phyloP scores from a whole-genome alignment of 2,113 vertebrate genomes.

The Rafetus swinhoei region DNA sequence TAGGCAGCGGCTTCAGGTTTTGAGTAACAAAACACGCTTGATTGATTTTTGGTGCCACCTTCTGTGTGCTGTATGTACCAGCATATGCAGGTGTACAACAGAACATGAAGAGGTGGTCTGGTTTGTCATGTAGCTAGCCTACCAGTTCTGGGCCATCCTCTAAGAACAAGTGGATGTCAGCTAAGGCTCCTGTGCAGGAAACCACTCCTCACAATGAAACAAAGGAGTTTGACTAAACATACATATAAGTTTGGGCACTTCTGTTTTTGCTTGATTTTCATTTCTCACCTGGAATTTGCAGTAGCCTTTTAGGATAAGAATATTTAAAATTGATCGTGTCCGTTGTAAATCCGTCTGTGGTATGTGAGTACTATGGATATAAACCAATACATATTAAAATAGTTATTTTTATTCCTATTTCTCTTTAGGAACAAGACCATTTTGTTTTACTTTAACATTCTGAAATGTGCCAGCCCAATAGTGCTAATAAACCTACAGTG shows the following conservation, averaged over 20 bases:
- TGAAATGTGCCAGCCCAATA: conserved; percentile 90
- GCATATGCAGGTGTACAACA: background rate
- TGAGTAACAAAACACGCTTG: background rate
- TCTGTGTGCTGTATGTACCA: background rate
- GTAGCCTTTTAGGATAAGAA: background rate
- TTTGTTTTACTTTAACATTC: conserved; percentile 97
- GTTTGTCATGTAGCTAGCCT: background rate
- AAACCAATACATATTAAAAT: background rate
- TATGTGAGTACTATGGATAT: background rate
- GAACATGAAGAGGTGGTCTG: background rate
- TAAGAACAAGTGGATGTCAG: background rate
- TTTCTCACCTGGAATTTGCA: conserved; percentile 2
- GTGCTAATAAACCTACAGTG: conserved; percentile 94
- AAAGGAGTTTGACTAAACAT: background rate
- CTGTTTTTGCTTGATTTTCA: background rate
- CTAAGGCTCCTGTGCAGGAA: background rate
- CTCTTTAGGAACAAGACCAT: conserved; percentile 92
- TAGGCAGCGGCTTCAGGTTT: background rate
- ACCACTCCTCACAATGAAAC: background rate
- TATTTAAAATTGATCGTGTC: background rate
- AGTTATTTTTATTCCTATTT: conserved; percentile 33
- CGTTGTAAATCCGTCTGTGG: background rate
- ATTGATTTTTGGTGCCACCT: conserved; percentile 76
- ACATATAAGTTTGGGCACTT: background rate
- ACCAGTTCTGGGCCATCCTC: background rate